Evolutionary conservation across 2,888 invertebrate species (phyloP).

Genomic region (Melitaea athalia): DNA sequence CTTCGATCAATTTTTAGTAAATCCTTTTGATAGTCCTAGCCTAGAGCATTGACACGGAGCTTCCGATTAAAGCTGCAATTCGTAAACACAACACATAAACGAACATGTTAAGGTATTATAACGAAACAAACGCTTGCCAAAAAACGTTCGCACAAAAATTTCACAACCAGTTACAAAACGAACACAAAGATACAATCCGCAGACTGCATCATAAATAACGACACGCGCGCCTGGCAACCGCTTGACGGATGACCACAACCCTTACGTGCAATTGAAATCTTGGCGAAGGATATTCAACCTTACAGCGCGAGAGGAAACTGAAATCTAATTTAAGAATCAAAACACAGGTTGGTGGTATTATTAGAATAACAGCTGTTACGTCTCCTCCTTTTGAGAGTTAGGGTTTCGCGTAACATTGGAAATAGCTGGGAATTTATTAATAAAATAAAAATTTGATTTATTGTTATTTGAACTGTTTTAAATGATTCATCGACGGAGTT

Average conservation of each 20-base stretch:
- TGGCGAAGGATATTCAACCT: slow-evolving; percentile 31
- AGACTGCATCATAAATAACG: slow-evolving; percentile 34
- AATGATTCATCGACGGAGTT: neutral
- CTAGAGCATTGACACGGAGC: neutral
- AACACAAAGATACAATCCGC: slow-evolving; percentile 17
- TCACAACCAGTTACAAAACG: slow-evolving; percentile 28
- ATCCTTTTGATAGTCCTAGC: neutral
- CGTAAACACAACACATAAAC: neutral
- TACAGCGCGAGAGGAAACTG: slow-evolving; percentile 13
- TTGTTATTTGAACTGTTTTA: neutral
- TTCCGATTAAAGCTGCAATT: neutral
- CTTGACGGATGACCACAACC: slow-evolving; percentile 40
- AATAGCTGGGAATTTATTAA: slow-evolving; percentile 5
- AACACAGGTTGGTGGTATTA: slow-evolving; percentile 10
- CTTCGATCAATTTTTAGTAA: neutral
- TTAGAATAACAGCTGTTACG: slow-evolving; percentile 12
- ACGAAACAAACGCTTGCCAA: slow-evolving; percentile 23
- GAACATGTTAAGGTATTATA: slow-evolving; percentile 12
- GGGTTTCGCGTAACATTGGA: neutral
- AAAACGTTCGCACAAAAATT: slow-evolving; percentile 28
- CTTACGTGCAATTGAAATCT: slow-evolving; percentile 36
- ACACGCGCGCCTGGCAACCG: slow-evolving; percentile 40
- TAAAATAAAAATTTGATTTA: slow-evolving; percentile 3
- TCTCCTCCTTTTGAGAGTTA: slow-evolving; percentile 1
- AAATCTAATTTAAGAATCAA: slow-evolving; percentile 14